These are phyloP conservation scores for Syrmaticus mikado DNA, from an alignment of 2,113 vertebrate genomes.

Conservation along the genomic window DNA sequence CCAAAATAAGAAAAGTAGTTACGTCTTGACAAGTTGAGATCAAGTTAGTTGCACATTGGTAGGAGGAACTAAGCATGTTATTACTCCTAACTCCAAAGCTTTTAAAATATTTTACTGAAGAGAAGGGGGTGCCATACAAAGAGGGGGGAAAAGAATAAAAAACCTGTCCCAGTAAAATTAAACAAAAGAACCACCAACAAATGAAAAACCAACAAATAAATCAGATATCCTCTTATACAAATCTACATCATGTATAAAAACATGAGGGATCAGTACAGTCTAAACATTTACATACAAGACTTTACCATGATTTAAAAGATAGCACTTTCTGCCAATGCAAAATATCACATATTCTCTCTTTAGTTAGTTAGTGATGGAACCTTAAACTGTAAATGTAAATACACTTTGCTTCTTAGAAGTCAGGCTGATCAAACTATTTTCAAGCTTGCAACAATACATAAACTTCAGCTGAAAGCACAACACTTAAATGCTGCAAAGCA, in stretches of 20 bases:
- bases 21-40: neutral
- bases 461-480: neutral
- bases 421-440: neutral
- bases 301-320: neutral
- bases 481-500: neutral
- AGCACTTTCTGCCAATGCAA: neutral
- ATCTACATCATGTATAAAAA: neutral
- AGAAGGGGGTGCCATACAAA: rapidly evolving
- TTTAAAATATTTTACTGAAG: neutral
- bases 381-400: neutral
- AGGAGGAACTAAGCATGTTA: neutral
- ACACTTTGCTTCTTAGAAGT: neutral
- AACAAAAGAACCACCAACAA: neutral
- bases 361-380: neutral
- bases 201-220: neutral
- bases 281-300: neutral
- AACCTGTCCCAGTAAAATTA: neutral
- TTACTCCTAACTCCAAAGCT: neutral
- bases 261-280: neutral
- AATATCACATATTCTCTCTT: neutral
- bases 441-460: neutral
- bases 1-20: neutral
- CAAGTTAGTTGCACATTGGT: rapidly evolving
- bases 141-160: too few relatives aligned
- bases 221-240: neutral